Evolutionary conservation across 2,888 invertebrate genomes (phyloP), one percentile per base, ranked within the genome.

Genomic region (Pristionchus arcanus): DNA sequence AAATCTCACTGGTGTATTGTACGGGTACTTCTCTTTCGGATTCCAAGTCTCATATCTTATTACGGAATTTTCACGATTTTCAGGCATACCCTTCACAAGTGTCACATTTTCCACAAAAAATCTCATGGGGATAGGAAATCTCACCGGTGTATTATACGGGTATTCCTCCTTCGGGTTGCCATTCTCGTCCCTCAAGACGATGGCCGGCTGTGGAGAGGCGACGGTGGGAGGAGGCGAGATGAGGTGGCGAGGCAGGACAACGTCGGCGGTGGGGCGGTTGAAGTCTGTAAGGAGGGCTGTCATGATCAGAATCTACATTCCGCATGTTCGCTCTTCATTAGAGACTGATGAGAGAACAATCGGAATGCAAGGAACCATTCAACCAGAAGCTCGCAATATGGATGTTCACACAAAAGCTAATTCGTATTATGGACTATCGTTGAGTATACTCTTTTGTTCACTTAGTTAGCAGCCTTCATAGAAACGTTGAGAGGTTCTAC

Each of bases 201-300:
- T 74, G 21, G 87, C 87, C 5, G 87, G 87, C 37, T 88, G 87
- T 15, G 87, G 87, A 21, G 87, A 88, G 13, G 25, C 42, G 25
- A 63, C 74, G 25, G 87, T 55, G 34, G 87, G 87, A 16, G 74
- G 55, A 55, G 87, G 87, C 7, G 87, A 88, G 87, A 87, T 42
- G 42, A 87, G 87, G n/a, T 87, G 49, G 25, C 87, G 87, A 19
- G 87, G 87, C 2, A 87, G 68, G 49, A 31, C 59, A 21, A 21
- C 42, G 77, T 34, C 37, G 37, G 34, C 34, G 5, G 84, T 21
- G 34, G 19, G 0, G 16, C 84, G 84, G 16, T 81, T 81, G 81
- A 81, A 81, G 28, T 81, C 81, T 81, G 49, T 49, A 49, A 74
- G 31, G 7, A 0, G 28, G 19, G 4, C 19, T 7, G 37, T 34